phyloP scores from a whole-genome alignment of 2,888 invertebrate species.

The Cerceris rybyensis region DNA sequence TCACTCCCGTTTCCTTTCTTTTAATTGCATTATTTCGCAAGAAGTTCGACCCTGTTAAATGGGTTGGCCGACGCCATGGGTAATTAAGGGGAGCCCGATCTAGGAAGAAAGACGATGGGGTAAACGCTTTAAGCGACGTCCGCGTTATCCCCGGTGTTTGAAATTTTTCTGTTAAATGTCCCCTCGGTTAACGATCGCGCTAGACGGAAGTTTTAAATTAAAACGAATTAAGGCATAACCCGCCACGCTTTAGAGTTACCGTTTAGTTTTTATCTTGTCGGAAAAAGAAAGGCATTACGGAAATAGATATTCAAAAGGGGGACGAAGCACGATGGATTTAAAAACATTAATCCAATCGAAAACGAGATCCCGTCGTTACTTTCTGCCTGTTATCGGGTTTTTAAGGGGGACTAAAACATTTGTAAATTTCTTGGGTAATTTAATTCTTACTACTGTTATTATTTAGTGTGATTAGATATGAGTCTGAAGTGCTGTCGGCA shows the following conservation, averaged over 20 bases:
- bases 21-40: background rate
- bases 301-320: background rate
- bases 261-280: slow-evolving; percentile 2
- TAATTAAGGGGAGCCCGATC: background rate
- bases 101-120: background rate
- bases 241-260: background rate
- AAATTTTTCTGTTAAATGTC: background rate
- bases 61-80: background rate
- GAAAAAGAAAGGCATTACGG: slow-evolving; percentile 1
- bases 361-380: too few species aligned
- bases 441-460: too few species aligned
- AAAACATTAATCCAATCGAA: too few species aligned
- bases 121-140: background rate
- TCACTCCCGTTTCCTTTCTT: background rate
- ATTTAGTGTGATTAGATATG: too few species aligned
- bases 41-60: slow-evolving; percentile 1
- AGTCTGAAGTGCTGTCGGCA: too few species aligned
- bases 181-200: background rate
- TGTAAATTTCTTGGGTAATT: too few species aligned
- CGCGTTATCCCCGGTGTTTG: background rate
- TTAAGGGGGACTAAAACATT: too few species aligned
- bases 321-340: background rate
- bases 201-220: background rate
- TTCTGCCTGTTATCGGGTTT: too few species aligned
- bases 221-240: background rate